Evolutionary conservation across 2,113 vertebrate genomes (phyloP), one percentile per base, ranked within the genome.

Genomic region (Alexandromys fortis): DNA sequence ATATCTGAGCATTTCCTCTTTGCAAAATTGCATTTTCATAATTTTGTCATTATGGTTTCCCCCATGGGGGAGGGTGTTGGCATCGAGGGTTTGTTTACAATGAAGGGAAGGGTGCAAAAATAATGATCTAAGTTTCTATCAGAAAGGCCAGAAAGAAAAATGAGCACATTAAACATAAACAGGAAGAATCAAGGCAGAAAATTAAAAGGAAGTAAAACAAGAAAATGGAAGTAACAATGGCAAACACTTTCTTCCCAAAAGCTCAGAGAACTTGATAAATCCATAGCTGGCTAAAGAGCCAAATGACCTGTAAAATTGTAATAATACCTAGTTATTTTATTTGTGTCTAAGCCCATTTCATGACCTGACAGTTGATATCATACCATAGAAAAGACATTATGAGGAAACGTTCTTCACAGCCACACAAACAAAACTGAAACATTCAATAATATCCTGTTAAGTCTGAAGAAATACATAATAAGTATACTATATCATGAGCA

Each of bases 381-480:
- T 65, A 42, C 22, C 22, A n/a, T 28, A 38, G 52, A 49, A 88
- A 76, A 92, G 52, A 42, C 8, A 35, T 73, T 61, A 16, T 24
- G 81, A 87, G 45, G 47, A 92, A 83, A 92, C 30, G 38, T 81
- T 70, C 17, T 45, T 76, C 58, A 35, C 9, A 55, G 78, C 16
- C 42, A 70, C 70, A 28, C 7, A 38, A 88, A 38, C 35, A 35
- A 5, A 33, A 22, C 52, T 89, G 17, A 76, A 63, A 76, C 73
- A 42, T 85, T 47, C 35, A 35, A 52, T 24, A 87, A 78, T 89
- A 81, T 65, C 68, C 22, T 52, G 6, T 9, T 26, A 67, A 52
- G 45, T 81, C 52, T 91, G 90, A 21, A 91, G 72, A 89, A 94
- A 81, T n/a, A 73, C 17, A 38, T 67, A 63, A 73, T 79, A 93